Conservation (phyloP, 64 coral and sea anemone genomes). For the Montipora capricornis region DNA sequence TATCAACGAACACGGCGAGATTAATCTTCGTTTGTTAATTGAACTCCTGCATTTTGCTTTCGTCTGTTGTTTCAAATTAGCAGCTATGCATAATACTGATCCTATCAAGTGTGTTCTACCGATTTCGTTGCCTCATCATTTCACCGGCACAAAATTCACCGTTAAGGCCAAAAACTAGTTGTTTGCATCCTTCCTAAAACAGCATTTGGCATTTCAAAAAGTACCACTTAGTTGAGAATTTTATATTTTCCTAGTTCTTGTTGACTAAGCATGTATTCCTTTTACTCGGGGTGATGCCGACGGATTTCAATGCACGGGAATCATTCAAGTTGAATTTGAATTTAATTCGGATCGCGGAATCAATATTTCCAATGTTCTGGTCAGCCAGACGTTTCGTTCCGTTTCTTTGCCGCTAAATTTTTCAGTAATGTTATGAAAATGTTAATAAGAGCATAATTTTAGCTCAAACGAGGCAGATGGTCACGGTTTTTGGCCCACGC, state of each 20-base stretch:
- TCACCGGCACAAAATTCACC: too few species aligned
- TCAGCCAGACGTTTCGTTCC: not conserved
- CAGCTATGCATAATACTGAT: too few species aligned
- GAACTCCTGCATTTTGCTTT: not conserved
- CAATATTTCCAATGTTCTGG: not conserved
- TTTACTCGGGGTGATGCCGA: not conserved
- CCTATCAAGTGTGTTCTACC: too few species aligned
- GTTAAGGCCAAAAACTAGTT: too few species aligned
- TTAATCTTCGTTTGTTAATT: too few species aligned
- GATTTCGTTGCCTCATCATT: not conserved
- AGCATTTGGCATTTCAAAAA: too few species aligned
- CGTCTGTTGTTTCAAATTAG: not conserved
- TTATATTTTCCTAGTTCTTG: too few species aligned
- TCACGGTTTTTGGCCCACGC: not conserved
- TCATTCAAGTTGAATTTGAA: not conserved
- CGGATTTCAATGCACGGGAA: not conserved
- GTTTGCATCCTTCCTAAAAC: too few species aligned
- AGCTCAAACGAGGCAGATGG: not conserved
- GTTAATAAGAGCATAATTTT: slow-evolving; percentile 23
- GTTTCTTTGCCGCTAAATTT: not conserved
- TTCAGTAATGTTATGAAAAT: slow-evolving; percentile 3
- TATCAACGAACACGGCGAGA: too few species aligned
- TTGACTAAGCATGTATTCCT: not conserved
- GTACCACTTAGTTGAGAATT: too few species aligned
- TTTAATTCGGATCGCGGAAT: not conserved